Evolutionary conservation across 2,888 invertebrate genomes (phyloP).

Genomic region (Hypena proboscidalis): DNA sequence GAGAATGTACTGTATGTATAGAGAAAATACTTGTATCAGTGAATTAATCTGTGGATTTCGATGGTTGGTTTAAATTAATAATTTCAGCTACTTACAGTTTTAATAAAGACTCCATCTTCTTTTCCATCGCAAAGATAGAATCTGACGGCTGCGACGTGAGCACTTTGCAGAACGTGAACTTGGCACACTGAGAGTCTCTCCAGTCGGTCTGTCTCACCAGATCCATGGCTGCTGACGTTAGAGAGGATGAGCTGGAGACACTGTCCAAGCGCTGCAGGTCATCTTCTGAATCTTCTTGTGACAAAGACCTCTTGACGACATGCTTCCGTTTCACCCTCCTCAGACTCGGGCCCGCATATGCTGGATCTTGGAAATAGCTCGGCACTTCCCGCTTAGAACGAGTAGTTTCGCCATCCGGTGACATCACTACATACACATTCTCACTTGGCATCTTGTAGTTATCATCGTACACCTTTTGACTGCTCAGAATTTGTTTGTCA

Average conservation of each 20-base stretch:
- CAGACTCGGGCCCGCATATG: slow-evolving; percentile 50
- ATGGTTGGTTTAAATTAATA: not conserved
- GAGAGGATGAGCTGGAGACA: slow-evolving; percentile 52
- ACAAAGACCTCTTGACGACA: slow-evolving; percentile 64
- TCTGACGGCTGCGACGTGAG: slow-evolving; percentile 89
- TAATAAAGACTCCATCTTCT: slow-evolving; percentile 90
- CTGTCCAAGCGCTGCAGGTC: slow-evolving; percentile 72
- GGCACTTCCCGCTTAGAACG: slow-evolving; percentile 68
- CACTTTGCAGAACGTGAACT: slow-evolving; percentile 91
- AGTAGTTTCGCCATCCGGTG: slow-evolving; percentile 65
- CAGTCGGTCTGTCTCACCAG: slow-evolving; percentile 86
- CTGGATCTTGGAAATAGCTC: slow-evolving; percentile 56
- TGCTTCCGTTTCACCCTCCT: slow-evolving; percentile 62
- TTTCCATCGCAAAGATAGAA: slow-evolving; percentile 90
- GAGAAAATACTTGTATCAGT: no score
- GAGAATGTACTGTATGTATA: no score
- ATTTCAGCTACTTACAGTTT: slow-evolving; percentile 87
- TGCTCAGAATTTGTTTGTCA: slow-evolving; percentile 74
- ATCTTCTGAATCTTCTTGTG: slow-evolving; percentile 71
- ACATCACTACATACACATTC: slow-evolving; percentile 82
- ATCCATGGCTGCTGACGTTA: slow-evolving; percentile 76
- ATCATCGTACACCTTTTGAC: slow-evolving; percentile 75
- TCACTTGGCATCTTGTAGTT: slow-evolving; percentile 84
- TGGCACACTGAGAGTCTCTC: slow-evolving; percentile 91
- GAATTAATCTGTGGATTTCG: no score